phyloP scores from a whole-genome alignment of 2,797 vertebrate genomes.

The Etheostoma perlongum region DNA sequence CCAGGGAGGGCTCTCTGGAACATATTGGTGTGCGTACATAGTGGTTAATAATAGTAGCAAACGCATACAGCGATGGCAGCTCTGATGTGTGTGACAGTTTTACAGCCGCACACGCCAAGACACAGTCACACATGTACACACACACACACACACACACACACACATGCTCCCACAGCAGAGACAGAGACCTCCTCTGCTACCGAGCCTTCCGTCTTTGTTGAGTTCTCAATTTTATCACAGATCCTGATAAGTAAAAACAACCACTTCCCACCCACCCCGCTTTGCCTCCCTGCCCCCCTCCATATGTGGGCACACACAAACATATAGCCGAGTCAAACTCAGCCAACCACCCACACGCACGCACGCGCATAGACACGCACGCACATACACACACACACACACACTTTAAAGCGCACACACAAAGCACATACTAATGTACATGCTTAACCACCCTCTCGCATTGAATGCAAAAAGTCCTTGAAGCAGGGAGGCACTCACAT shows the following conservation, averaged over 20 bases:
- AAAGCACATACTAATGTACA: conserved; percentile 53
- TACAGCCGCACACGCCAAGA: conserved; percentile 77
- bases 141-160: conserved; percentile 18
- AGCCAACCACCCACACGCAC: conserved; percentile 45
- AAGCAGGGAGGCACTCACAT: conserved; percentile 56
- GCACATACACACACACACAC: conserved; percentile 33
- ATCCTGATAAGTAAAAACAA: conserved; percentile 73
- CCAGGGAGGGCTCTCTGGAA: conserved; percentile 79
- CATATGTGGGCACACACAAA: conserved; percentile 61
- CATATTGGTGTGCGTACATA: conserved; percentile 83
- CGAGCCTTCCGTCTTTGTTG: conserved; percentile 78
- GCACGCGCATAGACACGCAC: conserved; percentile 17
- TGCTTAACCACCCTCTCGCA: conserved; percentile 57
- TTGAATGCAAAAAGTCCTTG: conserved; percentile 60
- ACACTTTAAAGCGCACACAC: conserved; percentile 17
- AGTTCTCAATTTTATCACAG: conserved; percentile 81
- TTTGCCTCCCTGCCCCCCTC: conserved; percentile 48
- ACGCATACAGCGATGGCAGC: conserved; percentile 78
- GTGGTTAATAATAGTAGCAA: conserved; percentile 87
- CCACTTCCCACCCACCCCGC: conserved; percentile 51
- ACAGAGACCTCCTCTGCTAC: conserved; percentile 77
- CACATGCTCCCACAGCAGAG: conserved; percentile 49
- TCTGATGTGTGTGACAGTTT: conserved; percentile 86
- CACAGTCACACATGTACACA: conserved; percentile 39
- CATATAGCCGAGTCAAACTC: conserved; percentile 64